phyloP scores from a whole-genome alignment of 2,797 vertebrate species.

The Poecilia wingei region DNA sequence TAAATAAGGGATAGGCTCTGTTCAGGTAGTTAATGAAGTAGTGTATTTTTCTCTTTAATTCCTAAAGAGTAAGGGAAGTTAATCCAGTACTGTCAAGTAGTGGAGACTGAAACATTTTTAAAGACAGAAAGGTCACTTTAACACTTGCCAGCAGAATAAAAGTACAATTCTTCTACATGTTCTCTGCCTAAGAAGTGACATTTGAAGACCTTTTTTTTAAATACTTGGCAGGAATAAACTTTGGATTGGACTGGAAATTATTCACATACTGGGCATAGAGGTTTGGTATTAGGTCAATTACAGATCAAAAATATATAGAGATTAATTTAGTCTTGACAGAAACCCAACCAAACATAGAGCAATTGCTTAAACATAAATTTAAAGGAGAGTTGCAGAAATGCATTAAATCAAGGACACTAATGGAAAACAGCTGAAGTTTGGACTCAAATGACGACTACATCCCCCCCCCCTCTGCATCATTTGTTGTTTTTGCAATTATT shows the following conservation, averaged over 20 bases:
- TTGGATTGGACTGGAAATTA: not conserved
- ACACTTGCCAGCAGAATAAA: not conserved
- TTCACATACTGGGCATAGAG: not conserved
- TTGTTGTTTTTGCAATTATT: slow-evolving; percentile 13
- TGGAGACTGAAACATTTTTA: not conserved
- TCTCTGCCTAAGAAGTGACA: not conserved
- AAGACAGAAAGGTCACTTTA: not conserved
- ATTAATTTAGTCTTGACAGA: not conserved
- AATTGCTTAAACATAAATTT: not conserved
- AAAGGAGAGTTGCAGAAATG: not conserved
- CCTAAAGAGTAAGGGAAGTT: not conserved
- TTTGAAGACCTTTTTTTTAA: not conserved
- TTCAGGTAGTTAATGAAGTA: not conserved
- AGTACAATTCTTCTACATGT: not conserved
- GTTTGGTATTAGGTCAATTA: not conserved
- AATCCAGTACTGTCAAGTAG: not conserved
- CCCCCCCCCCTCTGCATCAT: not conserved
- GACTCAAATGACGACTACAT: not conserved
- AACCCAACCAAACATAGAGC: not conserved
- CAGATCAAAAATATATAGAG: not conserved
- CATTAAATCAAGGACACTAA: not conserved
- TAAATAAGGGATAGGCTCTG: not conserved
- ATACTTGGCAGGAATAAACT: not conserved
- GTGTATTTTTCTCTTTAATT: not conserved
- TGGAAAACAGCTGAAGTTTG: not conserved